Conservation (phyloP, 2,888 invertebrate genomes). For the Athrips mouffetella region DNA sequence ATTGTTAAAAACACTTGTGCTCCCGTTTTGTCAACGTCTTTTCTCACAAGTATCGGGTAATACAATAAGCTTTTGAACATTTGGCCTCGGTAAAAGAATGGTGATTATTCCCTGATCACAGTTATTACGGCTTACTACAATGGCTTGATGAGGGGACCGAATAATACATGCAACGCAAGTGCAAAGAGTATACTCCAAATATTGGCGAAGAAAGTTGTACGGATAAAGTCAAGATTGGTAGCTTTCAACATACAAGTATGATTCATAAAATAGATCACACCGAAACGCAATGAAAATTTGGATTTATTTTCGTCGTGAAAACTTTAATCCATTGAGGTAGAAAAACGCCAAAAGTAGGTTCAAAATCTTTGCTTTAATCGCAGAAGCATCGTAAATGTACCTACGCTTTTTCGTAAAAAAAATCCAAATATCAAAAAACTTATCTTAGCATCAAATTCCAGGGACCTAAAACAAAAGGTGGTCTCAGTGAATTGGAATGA, state of each 20-base stretch:
- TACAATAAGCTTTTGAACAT: constrained; percentile 43
- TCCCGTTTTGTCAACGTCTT: constrained; percentile 50
- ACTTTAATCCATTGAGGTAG: too few relatives aligned
- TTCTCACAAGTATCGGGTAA: constrained; percentile 72
- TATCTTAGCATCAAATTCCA: too few relatives aligned
- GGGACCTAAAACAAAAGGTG: neutral
- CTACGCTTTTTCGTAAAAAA: too few relatives aligned
- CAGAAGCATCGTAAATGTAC: too few relatives aligned
- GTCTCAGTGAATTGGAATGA: neutral
- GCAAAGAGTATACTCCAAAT: too few relatives aligned
- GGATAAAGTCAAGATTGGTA: neutral
- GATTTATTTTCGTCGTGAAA: too few relatives aligned
- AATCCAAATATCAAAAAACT: too few relatives aligned
- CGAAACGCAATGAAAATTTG: too few relatives aligned
- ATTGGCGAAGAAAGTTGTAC: neutral
- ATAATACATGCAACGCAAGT: neutral
- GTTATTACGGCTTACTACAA: constrained; percentile 61
- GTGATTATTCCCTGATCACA: constrained; percentile 64
- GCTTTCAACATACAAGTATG: too few relatives aligned
- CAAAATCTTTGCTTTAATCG: too few relatives aligned
- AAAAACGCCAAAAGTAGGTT: too few relatives aligned
- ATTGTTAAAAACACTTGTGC: constrained; percentile 2
- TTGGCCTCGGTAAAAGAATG: constrained; percentile 52
- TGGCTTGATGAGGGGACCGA: constrained; percentile 35
- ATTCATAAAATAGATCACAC: too few relatives aligned